phyloP scores from a whole-genome alignment of 1,140 invertebrate genomes.

The Hycleus phaleratus region DNA sequence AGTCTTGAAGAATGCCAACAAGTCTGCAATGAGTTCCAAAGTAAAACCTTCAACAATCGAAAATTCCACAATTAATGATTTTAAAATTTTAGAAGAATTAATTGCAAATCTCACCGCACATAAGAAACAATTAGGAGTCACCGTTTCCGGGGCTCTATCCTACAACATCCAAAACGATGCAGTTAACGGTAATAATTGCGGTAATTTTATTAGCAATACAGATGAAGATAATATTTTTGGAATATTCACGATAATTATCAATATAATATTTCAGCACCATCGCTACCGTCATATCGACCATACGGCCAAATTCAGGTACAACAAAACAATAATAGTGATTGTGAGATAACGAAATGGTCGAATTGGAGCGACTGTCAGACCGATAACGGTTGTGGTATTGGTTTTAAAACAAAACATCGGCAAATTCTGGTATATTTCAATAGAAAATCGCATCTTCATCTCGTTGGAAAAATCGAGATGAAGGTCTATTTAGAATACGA shows the following conservation, averaged over 20 bases:
- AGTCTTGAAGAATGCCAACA: conserved; percentile 43
- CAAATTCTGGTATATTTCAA: conserved; percentile 8
- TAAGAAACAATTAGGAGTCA: conserved; percentile 30
- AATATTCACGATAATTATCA: not conserved
- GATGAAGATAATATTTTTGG: conserved; percentile 1
- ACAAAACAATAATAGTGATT: not conserved
- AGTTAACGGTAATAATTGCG: conserved; percentile 24
- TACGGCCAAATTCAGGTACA: conserved; percentile 1
- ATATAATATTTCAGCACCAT: not conserved
- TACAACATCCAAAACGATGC: conserved; percentile 38
- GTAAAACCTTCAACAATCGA: conserved; percentile 37
- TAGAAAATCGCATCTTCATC: not conserved
- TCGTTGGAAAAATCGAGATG: too few species aligned
- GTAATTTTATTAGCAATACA: conserved; percentile 8
- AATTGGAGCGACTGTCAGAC: conserved; percentile 26
- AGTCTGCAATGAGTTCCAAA: conserved; percentile 39
- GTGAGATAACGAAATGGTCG: conserved; percentile 22
- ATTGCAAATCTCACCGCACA: conserved; percentile 35
- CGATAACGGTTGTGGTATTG: conserved; percentile 18
- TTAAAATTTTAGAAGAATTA: conserved; percentile 27
- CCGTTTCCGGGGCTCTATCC: conserved; percentile 35
- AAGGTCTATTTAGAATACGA: too few species aligned
- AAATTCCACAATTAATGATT: too few species aligned
- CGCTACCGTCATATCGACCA: conserved; percentile 1
- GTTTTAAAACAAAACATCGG: conserved; percentile 19